Base-by-base conservation (phyloP, 2,113 vertebrate genomes). In the Archilochus colubris region DNA sequence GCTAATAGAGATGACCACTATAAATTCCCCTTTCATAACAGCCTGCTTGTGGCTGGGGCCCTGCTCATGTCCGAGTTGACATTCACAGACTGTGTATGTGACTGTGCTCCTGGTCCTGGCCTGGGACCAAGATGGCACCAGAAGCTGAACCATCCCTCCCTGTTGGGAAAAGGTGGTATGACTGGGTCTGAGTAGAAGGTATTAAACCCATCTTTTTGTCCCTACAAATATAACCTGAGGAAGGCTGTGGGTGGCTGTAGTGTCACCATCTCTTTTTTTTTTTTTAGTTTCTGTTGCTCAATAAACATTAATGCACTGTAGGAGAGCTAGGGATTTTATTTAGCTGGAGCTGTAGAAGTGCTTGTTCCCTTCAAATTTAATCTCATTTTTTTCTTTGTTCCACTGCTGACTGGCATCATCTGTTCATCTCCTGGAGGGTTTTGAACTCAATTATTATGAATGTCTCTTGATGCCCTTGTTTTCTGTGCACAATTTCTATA, bases 151-250 rank as follows among this genome's bases (percentile, higher is more conserved):
- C 1, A 1, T 23, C 20, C 14, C 72, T 81, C 27, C 10, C 4
- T n/a, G 6, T 8, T 72, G 43, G 54, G 66, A 78, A 74, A 86
- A 82, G 55, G 48, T 81, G 73, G 50, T 38, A 22, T 84, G 86
- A 84, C 66, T 95, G 88, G 79, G 80, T 64, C 82, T 82, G 76
- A 82, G 93, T 90, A 83, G 82, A 74, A 94, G 30, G 82, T 94
- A 95, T 96, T 95, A 95, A 95, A 93, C 73, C 77, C 58, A 76
- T 95, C 96, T 95, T 92, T 92, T 84, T 91, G 86, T 88, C 40
- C 69, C 69, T 94, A 58, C 43, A 33, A 95, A 62, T 62, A 46
- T 50, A 88, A 93, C 69, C 66, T 15, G 30, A 68, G 74, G 82
- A 95, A 72, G 69, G 83, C 81, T 91, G 86, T 94, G 92, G 83